Conservation (phyloP, 2,113 vertebrate species). For the Cettia cetti region DNA sequence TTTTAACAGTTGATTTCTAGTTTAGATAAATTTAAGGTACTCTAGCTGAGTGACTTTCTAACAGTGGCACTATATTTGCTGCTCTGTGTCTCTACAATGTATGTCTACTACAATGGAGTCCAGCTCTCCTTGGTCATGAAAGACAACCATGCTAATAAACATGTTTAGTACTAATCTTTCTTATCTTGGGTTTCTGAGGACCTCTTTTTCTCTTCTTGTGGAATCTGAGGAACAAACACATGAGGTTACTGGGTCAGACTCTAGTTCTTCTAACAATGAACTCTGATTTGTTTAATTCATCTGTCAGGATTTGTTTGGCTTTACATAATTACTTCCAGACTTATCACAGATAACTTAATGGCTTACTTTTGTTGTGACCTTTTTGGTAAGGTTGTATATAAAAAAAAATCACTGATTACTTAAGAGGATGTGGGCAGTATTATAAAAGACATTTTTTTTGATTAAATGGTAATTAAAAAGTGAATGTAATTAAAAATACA, state of each 20-base stretch:
- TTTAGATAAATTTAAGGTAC: background rate
- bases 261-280: slow-evolving; percentile 58
- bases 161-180: slow-evolving; percentile 12
- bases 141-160: slow-evolving; percentile 8
- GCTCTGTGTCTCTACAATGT: background rate
- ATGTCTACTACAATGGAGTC: background rate
- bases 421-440: slow-evolving; percentile 43
- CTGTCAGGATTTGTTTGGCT: slow-evolving; percentile 64
- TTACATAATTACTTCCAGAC: slow-evolving; percentile 65
- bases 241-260: slow-evolving; percentile 44
- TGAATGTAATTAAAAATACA: slow-evolving; percentile 26
- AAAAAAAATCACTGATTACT: slow-evolving; percentile 23
- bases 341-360: slow-evolving; percentile 64
- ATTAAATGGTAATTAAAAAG: slow-evolving; percentile 45
- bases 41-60: background rate
- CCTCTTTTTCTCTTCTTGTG: slow-evolving; percentile 42
- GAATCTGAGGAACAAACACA: slow-evolving; percentile 54
- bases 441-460: slow-evolving; percentile 29
- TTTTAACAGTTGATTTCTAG: background rate
- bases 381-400: slow-evolving; percentile 31
- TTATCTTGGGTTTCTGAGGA: slow-evolving; percentile 33
- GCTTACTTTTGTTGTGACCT: slow-evolving; percentile 56
- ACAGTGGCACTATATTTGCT: background rate
- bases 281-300: slow-evolving; percentile 62
- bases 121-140: background rate